Evolutionary conservation across 2,113 vertebrate genomes (phyloP), one percentile per base, ranked within the genome.

Genomic region (Lophochroa leadbeateri): DNA sequence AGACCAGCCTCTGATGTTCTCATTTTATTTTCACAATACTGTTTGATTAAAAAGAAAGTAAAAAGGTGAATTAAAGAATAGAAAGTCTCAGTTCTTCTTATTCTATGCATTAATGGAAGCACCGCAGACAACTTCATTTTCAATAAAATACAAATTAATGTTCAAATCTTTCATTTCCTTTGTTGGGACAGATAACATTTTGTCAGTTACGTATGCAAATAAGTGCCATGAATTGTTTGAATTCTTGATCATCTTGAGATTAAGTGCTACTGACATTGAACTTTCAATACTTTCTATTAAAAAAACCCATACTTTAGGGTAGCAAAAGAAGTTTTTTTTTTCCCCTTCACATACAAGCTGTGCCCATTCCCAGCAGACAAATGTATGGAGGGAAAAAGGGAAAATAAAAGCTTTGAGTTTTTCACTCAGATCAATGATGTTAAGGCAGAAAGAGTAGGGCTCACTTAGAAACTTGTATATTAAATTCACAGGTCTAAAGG

Each of bases 1-100:
- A 96, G 87, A 94, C 82, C 63, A 86, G 68, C 29, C 39, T 82
- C 46, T 83, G 82, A 96, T 70, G 41, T 77, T 92, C 44, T 77
- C 28, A 71, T 80, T 95, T 94, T 91, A 91, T 96, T 95, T 92
- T 95, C 82, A 67, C 67, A 81, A 86, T 88, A 88, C 67, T 82
- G 41, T 63, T 88, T 74, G 61, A 82, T 70, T 76, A 19, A 10
- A 13, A 47, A 53, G 23, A 50, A 50, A n/a, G 15, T 0, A 2
- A 69, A 61, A 92, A 68, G 21, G 4, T 49, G 57, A 85, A 93
- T 58, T 77, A 92, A 92, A 77, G 21, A 9, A 63, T 63, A n/a
- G 37, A 27, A 91, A 88, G 80, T 39, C 50, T 85, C 74, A 86
- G 41, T 82, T 69, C 20, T 72, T 92, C 28, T 7, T 90, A 85